Conservation (phyloP, 2,888 invertebrate species). For the Meganola albula region DNA sequence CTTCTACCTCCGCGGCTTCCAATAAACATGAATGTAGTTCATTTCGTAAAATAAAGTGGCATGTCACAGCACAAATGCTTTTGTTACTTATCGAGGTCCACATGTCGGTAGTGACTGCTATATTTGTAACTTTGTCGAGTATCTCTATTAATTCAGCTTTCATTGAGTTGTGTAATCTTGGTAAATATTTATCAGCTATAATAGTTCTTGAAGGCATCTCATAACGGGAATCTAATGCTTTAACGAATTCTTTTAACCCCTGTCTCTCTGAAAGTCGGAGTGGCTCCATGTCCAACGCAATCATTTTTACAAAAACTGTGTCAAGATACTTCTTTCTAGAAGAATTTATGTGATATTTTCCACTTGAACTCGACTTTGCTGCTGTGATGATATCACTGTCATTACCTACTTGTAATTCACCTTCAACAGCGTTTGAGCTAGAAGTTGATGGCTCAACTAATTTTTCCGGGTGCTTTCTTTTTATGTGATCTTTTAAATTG, state of each 20-base stretch:
- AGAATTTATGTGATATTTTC: too few species aligned
- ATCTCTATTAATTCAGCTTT: neutral
- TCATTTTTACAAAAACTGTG: too few species aligned
- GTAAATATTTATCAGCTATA: constrained; percentile 4
- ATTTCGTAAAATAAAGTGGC: constrained; percentile 1
- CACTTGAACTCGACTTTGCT: too few species aligned
- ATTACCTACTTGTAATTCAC: too few species aligned
- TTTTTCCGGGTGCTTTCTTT: constrained; percentile 6
- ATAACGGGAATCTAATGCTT: constrained; percentile 3
- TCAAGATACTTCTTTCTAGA: too few species aligned
- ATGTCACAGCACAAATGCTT: constrained; percentile 4
- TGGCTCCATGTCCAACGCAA: constrained; percentile 8
- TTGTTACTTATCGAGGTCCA: constrained; percentile 6
- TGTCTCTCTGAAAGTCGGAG: constrained; percentile 6
- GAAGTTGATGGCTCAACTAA: too few species aligned
- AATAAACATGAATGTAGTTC: constrained; percentile 1
- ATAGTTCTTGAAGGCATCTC: constrained; percentile 8
- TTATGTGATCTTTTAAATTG: constrained; percentile 7
- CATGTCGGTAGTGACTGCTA: constrained; percentile 5
- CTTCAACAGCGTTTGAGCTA: too few species aligned
- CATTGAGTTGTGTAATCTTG: constrained; percentile 1
- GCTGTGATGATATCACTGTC: too few species aligned
- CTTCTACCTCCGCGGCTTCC: constrained; percentile 1
- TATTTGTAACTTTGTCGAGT: neutral
- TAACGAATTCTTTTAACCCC: constrained; percentile 8